phyloP scores from a whole-genome alignment of 2,797 vertebrate species.

The Brachyalestes nurse region DNA sequence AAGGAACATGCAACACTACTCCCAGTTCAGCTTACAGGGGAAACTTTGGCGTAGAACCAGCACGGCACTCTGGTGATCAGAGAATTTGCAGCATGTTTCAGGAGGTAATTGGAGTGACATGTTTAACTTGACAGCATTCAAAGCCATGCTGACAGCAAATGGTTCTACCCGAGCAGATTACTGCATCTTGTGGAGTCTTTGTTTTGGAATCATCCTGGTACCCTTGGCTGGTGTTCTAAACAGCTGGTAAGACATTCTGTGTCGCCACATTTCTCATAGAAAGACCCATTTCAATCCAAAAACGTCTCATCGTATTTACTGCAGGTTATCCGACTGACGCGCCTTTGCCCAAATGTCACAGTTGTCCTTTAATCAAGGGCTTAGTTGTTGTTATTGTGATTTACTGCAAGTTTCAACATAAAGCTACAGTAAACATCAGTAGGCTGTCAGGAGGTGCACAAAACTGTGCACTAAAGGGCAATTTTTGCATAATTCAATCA shows the following conservation, averaged over 20 bases:
- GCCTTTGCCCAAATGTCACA: not conserved
- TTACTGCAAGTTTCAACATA: constrained; percentile 3
- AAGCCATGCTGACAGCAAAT: not conserved
- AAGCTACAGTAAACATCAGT: not conserved
- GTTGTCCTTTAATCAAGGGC: constrained; percentile 19
- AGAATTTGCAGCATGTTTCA: not conserved
- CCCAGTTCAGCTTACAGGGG: not conserved
- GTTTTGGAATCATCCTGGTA: constrained; percentile 9
- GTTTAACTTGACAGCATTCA: constrained; percentile 5
- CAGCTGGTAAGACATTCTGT: constrained; percentile 22
- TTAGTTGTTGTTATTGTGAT: not conserved
- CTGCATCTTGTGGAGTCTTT: constrained; percentile 14
- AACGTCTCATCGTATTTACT: not conserved
- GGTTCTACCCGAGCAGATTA: not conserved
- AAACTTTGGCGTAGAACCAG: not conserved
- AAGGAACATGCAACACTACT: not conserved
- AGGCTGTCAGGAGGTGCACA: constrained; percentile 1
- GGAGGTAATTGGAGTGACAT: constrained; percentile 1
- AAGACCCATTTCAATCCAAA: constrained; percentile 4
- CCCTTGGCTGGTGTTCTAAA: constrained; percentile 21
- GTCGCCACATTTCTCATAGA: not conserved
- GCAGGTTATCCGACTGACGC: not conserved
- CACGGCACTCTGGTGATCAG: not conserved
- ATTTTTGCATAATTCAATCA: not conserved
- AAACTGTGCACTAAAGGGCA: not conserved